Percentiles rank a stretch among this genome's conserved stretches.
Conservation (phyloP, 2,113 vertebrate species). For the Arenaria interpres region DNA sequence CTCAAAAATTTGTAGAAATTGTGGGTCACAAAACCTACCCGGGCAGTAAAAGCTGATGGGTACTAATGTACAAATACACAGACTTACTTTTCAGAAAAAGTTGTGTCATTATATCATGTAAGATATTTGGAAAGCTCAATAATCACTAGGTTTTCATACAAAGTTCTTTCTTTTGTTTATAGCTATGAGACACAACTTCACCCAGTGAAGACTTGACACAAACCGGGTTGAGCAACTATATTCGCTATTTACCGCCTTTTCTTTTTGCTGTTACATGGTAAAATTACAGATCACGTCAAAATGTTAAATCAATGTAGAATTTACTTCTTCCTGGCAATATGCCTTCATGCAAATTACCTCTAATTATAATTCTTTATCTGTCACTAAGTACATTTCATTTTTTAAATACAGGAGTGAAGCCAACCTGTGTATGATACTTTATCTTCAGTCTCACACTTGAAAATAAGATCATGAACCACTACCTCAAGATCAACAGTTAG, state of each 20-base stretch:
- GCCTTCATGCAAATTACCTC: constrained; percentile 2
- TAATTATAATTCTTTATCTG: constrained; percentile 6
- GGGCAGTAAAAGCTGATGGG: background rate
- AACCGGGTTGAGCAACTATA: background rate
- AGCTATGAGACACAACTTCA: background rate
- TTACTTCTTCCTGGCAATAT: constrained; percentile 18
- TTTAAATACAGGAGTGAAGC: background rate
- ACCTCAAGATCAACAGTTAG: background rate
- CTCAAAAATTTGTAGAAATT: background rate
- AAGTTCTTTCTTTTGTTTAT: background rate
- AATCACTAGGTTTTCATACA: background rate
- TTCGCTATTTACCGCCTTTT: background rate
- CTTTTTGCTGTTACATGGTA: background rate
- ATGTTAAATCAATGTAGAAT: background rate
- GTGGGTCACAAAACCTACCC: background rate
- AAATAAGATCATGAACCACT: background rate
- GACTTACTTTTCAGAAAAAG: background rate
- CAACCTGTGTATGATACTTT: background rate
- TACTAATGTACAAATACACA: background rate
- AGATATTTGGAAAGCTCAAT: background rate
- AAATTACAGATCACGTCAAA: constrained; percentile 43
- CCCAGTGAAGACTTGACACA: background rate
- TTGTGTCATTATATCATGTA: background rate
- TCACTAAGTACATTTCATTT: background rate
- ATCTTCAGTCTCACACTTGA: background rate